Evolutionary conservation across 1,140 invertebrate genomes (phyloP).

Genomic region (Heliconius melpomene): DNA sequence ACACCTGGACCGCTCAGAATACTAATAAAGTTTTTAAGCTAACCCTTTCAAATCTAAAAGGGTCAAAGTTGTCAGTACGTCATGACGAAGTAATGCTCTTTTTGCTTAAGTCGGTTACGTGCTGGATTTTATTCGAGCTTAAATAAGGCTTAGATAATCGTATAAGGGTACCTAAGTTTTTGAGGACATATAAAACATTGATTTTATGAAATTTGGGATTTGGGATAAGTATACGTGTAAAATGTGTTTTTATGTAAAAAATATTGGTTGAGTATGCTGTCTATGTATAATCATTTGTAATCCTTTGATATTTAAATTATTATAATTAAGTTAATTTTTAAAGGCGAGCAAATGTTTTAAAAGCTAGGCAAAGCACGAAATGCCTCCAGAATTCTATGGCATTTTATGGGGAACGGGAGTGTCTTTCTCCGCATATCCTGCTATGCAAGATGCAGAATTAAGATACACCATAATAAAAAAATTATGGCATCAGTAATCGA

Average conservation of each 20-base stretch:
- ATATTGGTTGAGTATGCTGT: too few species aligned
- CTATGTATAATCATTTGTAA: too few species aligned
- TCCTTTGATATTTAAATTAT: too few species aligned
- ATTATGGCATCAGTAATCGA: slow-evolving; percentile 36
- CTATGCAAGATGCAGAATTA: background rate
- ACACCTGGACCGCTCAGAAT: slow-evolving; percentile 61
- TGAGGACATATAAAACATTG: background rate
- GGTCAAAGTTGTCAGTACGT: slow-evolving; percentile 47
- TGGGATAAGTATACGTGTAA: background rate
- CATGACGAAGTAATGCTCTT: slow-evolving; percentile 45
- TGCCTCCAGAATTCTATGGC: too few species aligned
- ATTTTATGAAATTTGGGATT: background rate
- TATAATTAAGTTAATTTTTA: too few species aligned
- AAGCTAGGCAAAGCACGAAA: too few species aligned
- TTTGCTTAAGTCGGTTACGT: slow-evolving; percentile 46
- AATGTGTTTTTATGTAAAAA: background rate
- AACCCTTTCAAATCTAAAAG: slow-evolving; percentile 59
- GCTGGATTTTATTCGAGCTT: slow-evolving; percentile 42
- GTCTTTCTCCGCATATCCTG: too few species aligned
- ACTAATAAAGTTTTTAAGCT: slow-evolving; percentile 67
- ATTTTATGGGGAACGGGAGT: too few species aligned
- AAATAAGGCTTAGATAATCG: slow-evolving; percentile 10
- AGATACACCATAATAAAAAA: slow-evolving; percentile 36
- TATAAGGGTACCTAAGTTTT: slow-evolving; percentile 16
- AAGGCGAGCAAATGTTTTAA: too few species aligned